phyloP scores from a whole-genome alignment of 2,113 vertebrate genomes.

The Indri indri region DNA sequence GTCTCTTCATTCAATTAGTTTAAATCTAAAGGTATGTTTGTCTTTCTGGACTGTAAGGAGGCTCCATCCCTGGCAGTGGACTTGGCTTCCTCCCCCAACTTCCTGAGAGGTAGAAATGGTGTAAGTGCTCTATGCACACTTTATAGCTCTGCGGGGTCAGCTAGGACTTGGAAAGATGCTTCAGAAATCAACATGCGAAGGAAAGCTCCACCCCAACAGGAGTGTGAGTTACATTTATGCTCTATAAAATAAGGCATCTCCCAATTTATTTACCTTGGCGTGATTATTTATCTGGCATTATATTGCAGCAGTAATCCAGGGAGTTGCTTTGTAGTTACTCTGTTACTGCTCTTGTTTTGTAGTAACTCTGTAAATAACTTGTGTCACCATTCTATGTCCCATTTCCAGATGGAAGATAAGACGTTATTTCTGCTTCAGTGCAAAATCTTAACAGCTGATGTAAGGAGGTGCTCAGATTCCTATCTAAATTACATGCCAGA shows the following conservation, averaged over 20 bases:
- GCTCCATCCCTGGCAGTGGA: too few species aligned
- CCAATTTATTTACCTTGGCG: slow-evolving; percentile 54
- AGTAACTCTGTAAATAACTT: slow-evolving; percentile 65
- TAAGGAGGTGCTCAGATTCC: slow-evolving; percentile 60
- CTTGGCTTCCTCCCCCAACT: not conserved
- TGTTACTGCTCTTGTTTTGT: slow-evolving; percentile 44
- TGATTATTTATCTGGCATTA: slow-evolving; percentile 49
- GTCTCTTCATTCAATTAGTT: not conserved
- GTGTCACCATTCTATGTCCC: slow-evolving; percentile 52
- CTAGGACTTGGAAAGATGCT: slow-evolving; percentile 7
- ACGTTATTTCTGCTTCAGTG: slow-evolving; percentile 62
- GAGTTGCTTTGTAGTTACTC: slow-evolving; percentile 41
- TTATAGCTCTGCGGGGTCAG: not conserved
- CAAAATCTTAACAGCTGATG: slow-evolving; percentile 75
- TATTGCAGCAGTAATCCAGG: slow-evolving; percentile 25
- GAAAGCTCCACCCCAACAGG: not conserved
- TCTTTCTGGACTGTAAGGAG: not conserved
- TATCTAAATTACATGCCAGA: slow-evolving; percentile 72
- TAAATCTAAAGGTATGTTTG: slow-evolving; percentile 23
- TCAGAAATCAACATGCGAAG: not conserved
- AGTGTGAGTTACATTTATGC: not conserved
- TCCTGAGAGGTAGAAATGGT: not conserved
- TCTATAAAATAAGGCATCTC: slow-evolving; percentile 43
- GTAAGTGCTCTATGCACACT: accelerated
- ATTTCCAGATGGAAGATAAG: slow-evolving; percentile 72